These are phyloP conservation scores for Boleophthalmus pectinirostris DNA, from an alignment of 2,113 vertebrate species.

Conservation along the genomic window DNA sequence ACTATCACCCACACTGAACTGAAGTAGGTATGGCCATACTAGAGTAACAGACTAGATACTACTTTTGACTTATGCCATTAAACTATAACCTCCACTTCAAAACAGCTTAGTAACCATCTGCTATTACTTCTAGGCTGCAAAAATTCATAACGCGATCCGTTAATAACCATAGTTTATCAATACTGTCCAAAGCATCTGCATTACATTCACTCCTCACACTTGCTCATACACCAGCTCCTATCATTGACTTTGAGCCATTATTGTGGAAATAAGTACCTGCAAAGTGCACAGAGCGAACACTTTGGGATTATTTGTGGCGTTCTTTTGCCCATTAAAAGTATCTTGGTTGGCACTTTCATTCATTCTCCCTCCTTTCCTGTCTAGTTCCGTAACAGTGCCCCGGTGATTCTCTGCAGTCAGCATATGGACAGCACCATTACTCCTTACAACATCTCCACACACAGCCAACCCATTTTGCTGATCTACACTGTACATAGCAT, in stretches of 20 bases:
- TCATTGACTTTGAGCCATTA: background rate
- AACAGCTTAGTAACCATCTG: background rate
- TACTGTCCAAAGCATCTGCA: background rate
- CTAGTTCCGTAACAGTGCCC: conserved; percentile 38
- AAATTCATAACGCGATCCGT: background rate
- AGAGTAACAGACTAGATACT: too few relatives aligned
- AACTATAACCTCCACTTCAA: background rate
- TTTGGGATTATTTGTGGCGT: background rate
- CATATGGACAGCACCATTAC: conserved; percentile 67
- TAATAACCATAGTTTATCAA: background rate
- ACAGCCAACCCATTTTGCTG: conserved; percentile 51
- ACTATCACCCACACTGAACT: too few relatives aligned
- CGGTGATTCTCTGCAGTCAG: conserved; percentile 54
- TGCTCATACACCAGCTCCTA: background rate
- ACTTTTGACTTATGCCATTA: too few relatives aligned
- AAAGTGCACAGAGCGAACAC: background rate
- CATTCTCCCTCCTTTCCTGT: conserved; percentile 9
- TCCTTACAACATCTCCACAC: conserved; percentile 51
- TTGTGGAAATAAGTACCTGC: conserved; percentile 6
- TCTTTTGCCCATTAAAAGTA: conserved; percentile 5
- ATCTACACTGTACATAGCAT: conserved; percentile 46
- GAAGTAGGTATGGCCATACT: too few relatives aligned
- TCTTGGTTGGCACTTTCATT: background rate
- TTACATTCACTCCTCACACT: background rate
- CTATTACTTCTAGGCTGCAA: background rate